Evolutionary conservation across 1,140 invertebrate species (phyloP).

Genomic region (Cydia strobilella): DNA sequence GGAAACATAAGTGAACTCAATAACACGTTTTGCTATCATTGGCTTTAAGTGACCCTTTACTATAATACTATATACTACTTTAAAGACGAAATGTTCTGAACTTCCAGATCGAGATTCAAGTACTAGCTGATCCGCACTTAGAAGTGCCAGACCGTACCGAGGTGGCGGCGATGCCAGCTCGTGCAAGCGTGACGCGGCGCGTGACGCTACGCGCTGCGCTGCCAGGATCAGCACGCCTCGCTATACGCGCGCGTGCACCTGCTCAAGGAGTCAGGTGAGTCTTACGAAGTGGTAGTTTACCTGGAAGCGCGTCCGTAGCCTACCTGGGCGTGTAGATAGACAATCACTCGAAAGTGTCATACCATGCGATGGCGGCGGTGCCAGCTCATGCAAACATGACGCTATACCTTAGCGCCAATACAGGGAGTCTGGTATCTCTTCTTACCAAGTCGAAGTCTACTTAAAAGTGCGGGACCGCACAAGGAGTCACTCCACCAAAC

Average conservation of each 20-base stretch:
- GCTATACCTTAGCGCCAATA: background rate
- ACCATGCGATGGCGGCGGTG: background rate
- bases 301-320: too few relatives aligned
- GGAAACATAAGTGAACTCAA: too few relatives aligned
- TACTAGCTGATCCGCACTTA: constrained; percentile 46
- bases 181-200: constrained; percentile 47
- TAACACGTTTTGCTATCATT: too few relatives aligned
- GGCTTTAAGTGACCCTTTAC: too few relatives aligned
- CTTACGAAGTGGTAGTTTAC: background rate
- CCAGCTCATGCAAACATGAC: background rate
- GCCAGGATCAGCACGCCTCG: constrained; percentile 41
- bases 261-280: background rate
- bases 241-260: constrained; percentile 41
- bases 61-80: too few relatives aligned
- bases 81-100: background rate
- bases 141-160: constrained; percentile 42
- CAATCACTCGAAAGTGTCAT: background rate
- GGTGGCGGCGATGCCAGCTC: constrained; percentile 44
- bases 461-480: too few relatives aligned
- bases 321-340: too few relatives aligned
- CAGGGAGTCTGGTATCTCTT: background rate
- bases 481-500: too few relatives aligned
- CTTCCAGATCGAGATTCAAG: constrained; percentile 53
- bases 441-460: background rate
- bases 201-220: constrained; percentile 42